Evolutionary conservation across 2,113 vertebrate genomes (phyloP).

Genomic region (Erpornis zantholeuca): DNA sequence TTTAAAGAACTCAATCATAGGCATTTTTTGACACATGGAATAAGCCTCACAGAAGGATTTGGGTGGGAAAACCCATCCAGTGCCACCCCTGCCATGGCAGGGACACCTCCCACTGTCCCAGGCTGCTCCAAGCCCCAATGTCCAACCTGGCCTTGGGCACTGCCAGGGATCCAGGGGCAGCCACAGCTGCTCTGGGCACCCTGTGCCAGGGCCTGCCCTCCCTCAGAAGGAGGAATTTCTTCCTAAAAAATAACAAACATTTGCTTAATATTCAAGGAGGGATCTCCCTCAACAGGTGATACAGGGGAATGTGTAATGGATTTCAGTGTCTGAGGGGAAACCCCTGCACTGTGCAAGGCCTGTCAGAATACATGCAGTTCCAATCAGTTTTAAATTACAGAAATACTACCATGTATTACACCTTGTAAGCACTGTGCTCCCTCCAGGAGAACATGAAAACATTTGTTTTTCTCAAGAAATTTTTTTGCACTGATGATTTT

Average conservation of each 20-base stretch:
- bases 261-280: not conserved
- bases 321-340: not conserved
- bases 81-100: not conserved
- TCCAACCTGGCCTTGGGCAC: not conserved
- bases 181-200: not conserved
- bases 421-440: not conserved
- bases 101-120: not conserved
- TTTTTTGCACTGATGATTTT: not conserved
- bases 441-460: not conserved
- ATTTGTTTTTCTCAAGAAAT: not conserved
- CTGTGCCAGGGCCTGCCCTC: not conserved
- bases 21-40: not conserved
- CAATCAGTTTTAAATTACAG: not conserved
- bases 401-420: not conserved
- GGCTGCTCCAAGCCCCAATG: fast-evolving
- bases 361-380: not conserved
- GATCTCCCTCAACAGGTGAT: not conserved
- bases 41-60: not conserved
- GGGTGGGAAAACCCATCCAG: fast-evolving
- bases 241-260: not conserved
- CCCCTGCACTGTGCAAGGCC: not conserved
- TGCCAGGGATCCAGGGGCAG: not conserved
- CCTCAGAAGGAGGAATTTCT: not conserved
- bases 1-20: not conserved
- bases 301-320: fast-evolving